Conservation (phyloP, 2,888 invertebrate species). For the Halocaridina rubra region DNA sequence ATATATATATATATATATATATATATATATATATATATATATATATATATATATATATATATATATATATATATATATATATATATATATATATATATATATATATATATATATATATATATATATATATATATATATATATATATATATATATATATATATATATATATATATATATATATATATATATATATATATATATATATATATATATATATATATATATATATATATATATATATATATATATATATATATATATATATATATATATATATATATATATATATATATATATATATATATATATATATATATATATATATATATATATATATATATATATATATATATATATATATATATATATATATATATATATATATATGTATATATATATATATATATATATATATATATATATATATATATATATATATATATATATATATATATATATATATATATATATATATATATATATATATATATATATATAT, state of each 20-base stretch:
- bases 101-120: slow-evolving; percentile 12
- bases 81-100: neutral
- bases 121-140: slow-evolving; percentile 25
- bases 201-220: slow-evolving; percentile 11
- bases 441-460: neutral
- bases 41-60: neutral
- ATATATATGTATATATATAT: neutral
- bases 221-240: neutral
- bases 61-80: neutral
- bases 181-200: slow-evolving; percentile 24
- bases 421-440: neutral
- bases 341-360: neutral
- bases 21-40: neutral
- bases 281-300: neutral
- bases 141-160: slow-evolving; percentile 30
- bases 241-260: slow-evolving; percentile 9
- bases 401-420: neutral
- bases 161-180: slow-evolving; percentile 20
- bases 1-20: neutral
- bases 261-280: slow-evolving; percentile 6
- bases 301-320: neutral
- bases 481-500: neutral
- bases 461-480: neutral
- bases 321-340: neutral
- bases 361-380: neutral